Conservation (phyloP, 2,888 invertebrate genomes). For the Poecilus cupreus region DNA sequence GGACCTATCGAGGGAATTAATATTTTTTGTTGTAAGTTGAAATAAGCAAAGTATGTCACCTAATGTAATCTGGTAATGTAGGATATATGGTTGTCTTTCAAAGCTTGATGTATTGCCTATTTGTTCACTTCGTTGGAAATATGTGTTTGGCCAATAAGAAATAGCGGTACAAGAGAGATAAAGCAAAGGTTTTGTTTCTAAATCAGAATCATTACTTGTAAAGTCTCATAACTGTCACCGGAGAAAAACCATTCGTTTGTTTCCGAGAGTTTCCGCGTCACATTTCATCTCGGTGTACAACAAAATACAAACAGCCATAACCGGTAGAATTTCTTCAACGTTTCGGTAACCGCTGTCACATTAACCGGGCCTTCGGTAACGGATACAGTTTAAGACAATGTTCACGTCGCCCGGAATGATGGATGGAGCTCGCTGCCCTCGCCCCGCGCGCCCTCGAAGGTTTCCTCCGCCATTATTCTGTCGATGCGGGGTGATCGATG, state of each 20-base stretch:
- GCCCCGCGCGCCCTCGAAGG: neutral
- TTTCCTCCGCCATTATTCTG: conserved; percentile 32
- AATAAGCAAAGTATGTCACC: too few species aligned
- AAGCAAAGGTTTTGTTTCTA: neutral
- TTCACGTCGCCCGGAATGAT: conserved; percentile 41
- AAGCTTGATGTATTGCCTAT: too few species aligned
- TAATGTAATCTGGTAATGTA: too few species aligned
- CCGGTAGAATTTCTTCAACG: conserved; percentile 1
- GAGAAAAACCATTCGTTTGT: conserved; percentile 10
- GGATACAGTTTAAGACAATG: conserved; percentile 49
- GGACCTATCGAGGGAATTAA: too few species aligned
- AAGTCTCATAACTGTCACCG: conserved; percentile 20
- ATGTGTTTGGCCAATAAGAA: too few species aligned
- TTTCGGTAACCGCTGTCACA: conserved; percentile 32
- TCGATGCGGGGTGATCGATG: conserved; percentile 50
- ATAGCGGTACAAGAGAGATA: neutral
- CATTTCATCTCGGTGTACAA: neutral
- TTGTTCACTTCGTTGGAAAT: too few species aligned
- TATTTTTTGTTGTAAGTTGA: too few species aligned
- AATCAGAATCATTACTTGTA: conserved; percentile 15
- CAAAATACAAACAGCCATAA: conserved; percentile 25
- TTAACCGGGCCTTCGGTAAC: conserved; percentile 24
- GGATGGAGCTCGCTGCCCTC: neutral
- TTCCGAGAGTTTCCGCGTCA: neutral
- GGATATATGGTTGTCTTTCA: too few species aligned